Evolutionary conservation across 2,797 vertebrate species (phyloP), one percentile per base, ranked within the genome.

Genomic region (Enteromius mattozi): DNA sequence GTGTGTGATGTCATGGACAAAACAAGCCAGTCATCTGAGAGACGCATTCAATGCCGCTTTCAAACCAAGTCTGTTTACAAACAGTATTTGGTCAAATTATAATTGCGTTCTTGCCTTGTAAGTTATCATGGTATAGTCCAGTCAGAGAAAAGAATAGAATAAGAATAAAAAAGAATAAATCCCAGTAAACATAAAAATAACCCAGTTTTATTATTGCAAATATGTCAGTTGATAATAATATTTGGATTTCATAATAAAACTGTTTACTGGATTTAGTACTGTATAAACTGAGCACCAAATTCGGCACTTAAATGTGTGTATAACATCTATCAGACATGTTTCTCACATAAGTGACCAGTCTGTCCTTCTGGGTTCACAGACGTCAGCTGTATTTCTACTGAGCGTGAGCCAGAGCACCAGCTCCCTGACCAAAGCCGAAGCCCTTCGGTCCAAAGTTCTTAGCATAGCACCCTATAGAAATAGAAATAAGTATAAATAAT

Each of bases 401-500:
- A 0, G 98, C 95, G 88, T 99, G 96, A 89, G 97, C 93, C 79
- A 99, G 91, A 0, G 97, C 97, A 51, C 98, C 98, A 0, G 97
- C 98, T 0, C 98, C 98, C 88, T 99, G 97, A 79, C 98, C 98
- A 0, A 98, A 99, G 74, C 98, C 98, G 75, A 99, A 99, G 75
- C 98, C 98, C 89, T 99, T 99, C 69, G 97, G 98, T 56, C 98
- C 98, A 2, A 99, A 99, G 92, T 97, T 97, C 94, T 99, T 99
- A 66, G 97, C 97, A 0, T 99, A 99, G 92, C 98, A 99, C 82
- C 92, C 98, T 99, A 95, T 86, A 66, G 13, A 56, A 35, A 79
- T 21, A 79, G 3, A 81, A 76, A 35, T 33, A 54, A 80, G 59
- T 59, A 5, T n/a, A 45, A 69, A 24, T 33, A 35, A 17, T 19